Evolutionary conservation across 1,140 invertebrate species (phyloP).

Genomic region (Pseudomyrmex flavicornis): DNA sequence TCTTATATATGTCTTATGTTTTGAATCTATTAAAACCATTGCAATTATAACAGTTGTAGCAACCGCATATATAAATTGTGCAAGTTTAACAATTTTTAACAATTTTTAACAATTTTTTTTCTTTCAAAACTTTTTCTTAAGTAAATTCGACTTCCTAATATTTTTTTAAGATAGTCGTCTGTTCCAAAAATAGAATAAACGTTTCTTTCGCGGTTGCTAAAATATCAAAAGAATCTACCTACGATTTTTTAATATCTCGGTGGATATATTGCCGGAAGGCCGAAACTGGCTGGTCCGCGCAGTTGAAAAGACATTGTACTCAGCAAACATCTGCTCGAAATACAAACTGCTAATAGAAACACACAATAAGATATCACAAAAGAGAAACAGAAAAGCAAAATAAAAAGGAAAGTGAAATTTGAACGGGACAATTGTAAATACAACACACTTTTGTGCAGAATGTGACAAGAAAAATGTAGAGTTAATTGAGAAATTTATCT

Average conservation of each 20-base stretch:
- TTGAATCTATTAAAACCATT: no score
- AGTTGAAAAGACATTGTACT: slow-evolving; percentile 77
- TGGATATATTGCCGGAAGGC: slow-evolving; percentile 74
- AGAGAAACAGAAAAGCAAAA: slow-evolving; percentile 40
- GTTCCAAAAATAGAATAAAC: slow-evolving; percentile 61
- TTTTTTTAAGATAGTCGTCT: slow-evolving; percentile 13
- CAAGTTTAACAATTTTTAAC: not conserved
- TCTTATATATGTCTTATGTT: no score
- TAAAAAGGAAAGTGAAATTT: slow-evolving; percentile 35
- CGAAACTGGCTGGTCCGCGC: slow-evolving; percentile 79
- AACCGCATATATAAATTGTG: no score
- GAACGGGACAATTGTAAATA: not conserved
- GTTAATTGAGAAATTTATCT: slow-evolving; percentile 34
- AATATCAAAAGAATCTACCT: slow-evolving; percentile 63
- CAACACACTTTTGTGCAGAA: not conserved
- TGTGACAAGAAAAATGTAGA: slow-evolving; percentile 27
- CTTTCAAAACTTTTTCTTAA: not conserved
- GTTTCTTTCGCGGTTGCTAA: slow-evolving; percentile 54
- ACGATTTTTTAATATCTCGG: slow-evolving; percentile 80
- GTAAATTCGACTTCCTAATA: not conserved
- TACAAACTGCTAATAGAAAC: slow-evolving; percentile 84
- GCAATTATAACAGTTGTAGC: no score
- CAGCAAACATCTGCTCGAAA: slow-evolving; percentile 83
- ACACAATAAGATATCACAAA: slow-evolving; percentile 68
- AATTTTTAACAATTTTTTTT: not conserved